Evolutionary conservation across 2,888 invertebrate species (phyloP), one percentile per base, ranked within the genome.

Genomic region (Suillia variegata): DNA sequence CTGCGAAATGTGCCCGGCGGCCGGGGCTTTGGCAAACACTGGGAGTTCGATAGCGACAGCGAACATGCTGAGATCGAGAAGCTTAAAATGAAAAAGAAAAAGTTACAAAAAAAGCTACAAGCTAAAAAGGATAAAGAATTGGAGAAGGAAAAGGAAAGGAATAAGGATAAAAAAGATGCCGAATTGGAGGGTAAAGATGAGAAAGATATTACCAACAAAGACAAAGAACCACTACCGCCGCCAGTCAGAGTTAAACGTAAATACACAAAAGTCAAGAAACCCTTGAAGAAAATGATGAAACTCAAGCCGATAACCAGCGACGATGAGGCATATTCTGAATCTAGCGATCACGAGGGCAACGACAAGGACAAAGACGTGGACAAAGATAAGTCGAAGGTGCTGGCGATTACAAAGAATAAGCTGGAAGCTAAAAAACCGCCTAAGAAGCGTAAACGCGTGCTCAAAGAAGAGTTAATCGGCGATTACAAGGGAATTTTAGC

Each of bases 401-500:
- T 4, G 38, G n/a, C 10, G 10, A n/a, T n/a, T 13, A 61, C 65
- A 1, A 66, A 67, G 74, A 84, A 84, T 34, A 84, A 86, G 47
- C 55, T 68, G 1, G 63, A 75, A 3, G 69, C 75, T 5, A 79
- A 77, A 31, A 78, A 79, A 55, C 74, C 72, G 66, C 83, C 63
- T 59, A 81, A 75, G 62, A 82, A 65, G 70, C 85, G 86, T 59
- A 83, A 84, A 2, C 75, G 66, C 8, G 73, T 71, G 34, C 68
- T 80, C 13, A 86, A 86, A 67, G 82, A 84, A 49, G 85, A 86
- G 49, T 84, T 80, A 0, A 78, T 79, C 17, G 78, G 77, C 0
- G 93, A 93, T 73, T 84, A 93, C 51, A 92, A 92, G 73, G 93
- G 93, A 69, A 92, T 93, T 88, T 89, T 94, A 5, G 93, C 94